phyloP scores from a whole-genome alignment of 2,888 invertebrate species.

The Cryptus armator region DNA sequence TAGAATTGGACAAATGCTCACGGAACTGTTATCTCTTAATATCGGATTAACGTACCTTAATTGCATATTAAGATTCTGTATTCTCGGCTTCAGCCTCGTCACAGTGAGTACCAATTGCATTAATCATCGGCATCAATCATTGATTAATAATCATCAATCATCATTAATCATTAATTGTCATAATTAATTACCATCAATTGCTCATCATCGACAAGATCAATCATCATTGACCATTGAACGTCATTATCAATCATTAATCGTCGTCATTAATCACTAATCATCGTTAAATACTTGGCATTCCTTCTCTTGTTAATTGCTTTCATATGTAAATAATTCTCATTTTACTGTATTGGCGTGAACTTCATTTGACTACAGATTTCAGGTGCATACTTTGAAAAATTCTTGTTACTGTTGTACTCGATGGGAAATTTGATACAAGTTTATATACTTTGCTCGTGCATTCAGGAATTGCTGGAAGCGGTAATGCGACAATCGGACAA shows the following conservation, averaged over 20 bases:
- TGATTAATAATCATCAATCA: too few relatives aligned
- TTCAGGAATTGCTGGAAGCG: constrained; percentile 74
- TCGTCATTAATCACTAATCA: too few relatives aligned
- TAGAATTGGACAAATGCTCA: constrained; percentile 66
- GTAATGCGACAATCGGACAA: constrained; percentile 57
- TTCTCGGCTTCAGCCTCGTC: constrained; percentile 70
- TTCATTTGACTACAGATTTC: background rate
- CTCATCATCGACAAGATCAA: too few relatives aligned
- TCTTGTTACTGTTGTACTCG: constrained; percentile 58
- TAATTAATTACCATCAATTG: too few relatives aligned
- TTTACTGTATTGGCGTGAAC: too few relatives aligned
- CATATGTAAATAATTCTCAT: too few relatives aligned
- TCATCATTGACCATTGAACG: too few relatives aligned
- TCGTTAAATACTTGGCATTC: too few relatives aligned
- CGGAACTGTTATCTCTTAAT: constrained; percentile 68
- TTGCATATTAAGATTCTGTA: constrained; percentile 73
- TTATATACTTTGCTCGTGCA: constrained; percentile 73
- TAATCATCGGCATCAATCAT: background rate
- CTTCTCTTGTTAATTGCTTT: too few relatives aligned
- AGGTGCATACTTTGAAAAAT: constrained; percentile 7
- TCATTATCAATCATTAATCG: too few relatives aligned
- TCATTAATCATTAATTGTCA: too few relatives aligned
- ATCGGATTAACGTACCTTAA: constrained; percentile 71
- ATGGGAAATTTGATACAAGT: constrained; percentile 70
- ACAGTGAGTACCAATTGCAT: constrained; percentile 63